These are phyloP conservation scores for Sorex araneus DNA, from an alignment of 2,113 vertebrate species.

Conservation along the genomic window DNA sequence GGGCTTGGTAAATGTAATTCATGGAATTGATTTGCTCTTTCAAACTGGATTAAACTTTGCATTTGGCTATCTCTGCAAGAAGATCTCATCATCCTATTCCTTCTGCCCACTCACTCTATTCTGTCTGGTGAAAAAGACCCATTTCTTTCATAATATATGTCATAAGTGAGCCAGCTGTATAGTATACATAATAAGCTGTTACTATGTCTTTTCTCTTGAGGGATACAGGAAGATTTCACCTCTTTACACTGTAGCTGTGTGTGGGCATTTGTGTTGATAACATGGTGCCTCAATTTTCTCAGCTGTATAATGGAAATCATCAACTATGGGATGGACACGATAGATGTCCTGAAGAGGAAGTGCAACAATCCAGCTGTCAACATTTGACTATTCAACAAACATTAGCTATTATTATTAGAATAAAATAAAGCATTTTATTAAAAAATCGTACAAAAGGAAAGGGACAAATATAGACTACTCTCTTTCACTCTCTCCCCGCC, in stretches of 20 bases:
- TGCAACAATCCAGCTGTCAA: neutral
- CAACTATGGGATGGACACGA: neutral
- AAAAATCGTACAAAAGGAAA: neutral
- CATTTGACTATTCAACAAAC: neutral
- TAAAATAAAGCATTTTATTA: neutral
- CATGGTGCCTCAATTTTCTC: neutral
- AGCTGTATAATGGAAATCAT: neutral
- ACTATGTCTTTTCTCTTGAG: neutral
- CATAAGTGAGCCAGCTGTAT: too few species aligned
- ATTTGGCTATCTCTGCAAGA: neutral
- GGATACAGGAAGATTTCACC: rapidly evolving
- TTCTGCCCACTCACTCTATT: neutral
- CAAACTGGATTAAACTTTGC: neutral
- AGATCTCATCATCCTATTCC: neutral
- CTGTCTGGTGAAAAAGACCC: neutral
- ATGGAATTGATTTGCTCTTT: neutral
- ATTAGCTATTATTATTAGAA: neutral
- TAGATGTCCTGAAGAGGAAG: neutral
- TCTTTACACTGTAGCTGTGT: neutral
- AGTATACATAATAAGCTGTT: neutral
- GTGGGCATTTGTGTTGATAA: neutral
- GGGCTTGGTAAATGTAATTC: neutral
- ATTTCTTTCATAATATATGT: too few species aligned
- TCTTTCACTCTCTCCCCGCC: too few species aligned
- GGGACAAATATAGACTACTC: too few species aligned